Base-by-base conservation (phyloP, 2,113 vertebrate species). In the Gallinago paraguaiae region DNA sequence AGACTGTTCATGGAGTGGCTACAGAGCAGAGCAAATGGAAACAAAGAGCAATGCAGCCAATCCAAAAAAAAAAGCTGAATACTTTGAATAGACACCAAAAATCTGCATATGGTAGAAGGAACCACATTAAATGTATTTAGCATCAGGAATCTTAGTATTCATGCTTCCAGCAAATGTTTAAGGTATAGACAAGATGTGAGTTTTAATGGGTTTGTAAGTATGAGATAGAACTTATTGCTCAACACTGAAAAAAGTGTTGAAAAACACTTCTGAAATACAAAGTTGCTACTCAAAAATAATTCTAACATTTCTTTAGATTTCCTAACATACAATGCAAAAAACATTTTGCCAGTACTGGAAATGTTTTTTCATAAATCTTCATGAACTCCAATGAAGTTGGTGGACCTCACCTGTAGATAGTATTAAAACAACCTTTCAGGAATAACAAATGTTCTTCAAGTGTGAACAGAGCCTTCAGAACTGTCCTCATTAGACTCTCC, bases 401-500 rank as follows among this genome's bases (percentile, higher is more conserved):
- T 41, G 56, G 35, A 78, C 51, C 70, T 86, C 82, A 90, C 63
- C 91, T 68, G 69, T 5, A 90, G n/a, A 80, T 9, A 87, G 64
- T 30, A 92, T 27, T 80, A 71, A n/a, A 85, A 82, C 70, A 50
- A 64, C 23, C 13, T 91, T 93, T 71, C 14, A 65, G 24, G 64
- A 82, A 93, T 18, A 53, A 46, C 39, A 61, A 71, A 50, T 7
- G 46, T 33, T 90, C 51, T 81, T 86, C 61, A 94, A 83, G 71
- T 30, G 64, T 25, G 79, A 94, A 88, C n/a, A 81, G 61, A 94
- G 83, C 51, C 86, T 80, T 90, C 64, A 39, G 18, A 95, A 91
- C 60, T 71, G 51, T 93, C 70, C 67, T 86, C 70, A 39, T 83
- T 67, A 93, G 25, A 90, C 77, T 95, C 90, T 93, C 54, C 70